Base-by-base conservation (phyloP, 2,888 invertebrate species). In the Epistrophe eligans region DNA sequence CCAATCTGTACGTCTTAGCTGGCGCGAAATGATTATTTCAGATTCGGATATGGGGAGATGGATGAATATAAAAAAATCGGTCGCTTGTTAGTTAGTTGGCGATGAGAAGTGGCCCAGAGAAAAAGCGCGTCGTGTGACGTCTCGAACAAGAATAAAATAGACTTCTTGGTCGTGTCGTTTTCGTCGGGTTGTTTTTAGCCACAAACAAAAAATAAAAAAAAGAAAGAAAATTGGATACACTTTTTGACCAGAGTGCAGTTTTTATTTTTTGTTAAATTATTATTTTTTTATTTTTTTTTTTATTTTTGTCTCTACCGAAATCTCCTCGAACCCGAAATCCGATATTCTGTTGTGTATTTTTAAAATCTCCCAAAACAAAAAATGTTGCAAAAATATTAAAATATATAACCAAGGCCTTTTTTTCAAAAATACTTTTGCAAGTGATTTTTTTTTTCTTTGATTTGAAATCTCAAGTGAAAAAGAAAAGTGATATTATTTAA, bases 111-210 rank as follows among this genome's bases (percentile, higher is more conserved):
- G 84, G 84, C 84, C 84, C 76, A 74, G 80, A 80, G 80, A 88
- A 88, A 82, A 84, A 84, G 88, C 79, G 84, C 72, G 88, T 88
- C 84, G 88, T 84, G 88, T 84, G 76, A 88, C 84, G 88, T 80
- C 74, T 67, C 84, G 84, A 62, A n/a, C 79, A 80, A 79, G 80
- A 84, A 71, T 15, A 64, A 40, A 79, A 72, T 83, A 80, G 62
- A 62, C 62, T 62, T 62, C 62, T 62, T 62, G 62, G 24, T 62
- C 72, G 77, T 76, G 35, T 58, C 74, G 83, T 57, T 55, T 71
- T 58, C 79, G 80, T 84, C 80, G 88, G 79, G 72, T 83, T 83
- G 87, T 87, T 87, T 87, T 87, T 87, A 87, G 87, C 77, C 79
- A 62, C 77, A 10, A 57, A 24, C 55, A 7, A 32, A 13, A 77